These are phyloP conservation scores for Thunnus thynnus DNA, from an alignment of 2,113 vertebrate genomes.

Conservation along the genomic window DNA sequence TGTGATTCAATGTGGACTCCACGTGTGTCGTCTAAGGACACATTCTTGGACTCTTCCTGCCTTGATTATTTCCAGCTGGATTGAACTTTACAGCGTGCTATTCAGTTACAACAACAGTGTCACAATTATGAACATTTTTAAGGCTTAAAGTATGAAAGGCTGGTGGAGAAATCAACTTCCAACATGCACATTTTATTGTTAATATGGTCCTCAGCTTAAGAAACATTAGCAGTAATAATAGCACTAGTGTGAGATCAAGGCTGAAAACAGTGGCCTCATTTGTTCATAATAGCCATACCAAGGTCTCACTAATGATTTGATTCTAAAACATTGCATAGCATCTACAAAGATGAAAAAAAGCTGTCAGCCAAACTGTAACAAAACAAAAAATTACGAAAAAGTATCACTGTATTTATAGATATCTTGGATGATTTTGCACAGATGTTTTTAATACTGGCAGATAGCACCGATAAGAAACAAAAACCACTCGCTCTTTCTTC, in stretches of 20 bases:
- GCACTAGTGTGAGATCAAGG: constrained; percentile 1
- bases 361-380: constrained; percentile 9
- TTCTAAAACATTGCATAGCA: constrained; percentile 12
- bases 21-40: not conserved
- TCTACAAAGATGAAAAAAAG: constrained; percentile 1
- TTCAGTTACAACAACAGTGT: not conserved
- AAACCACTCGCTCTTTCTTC: not conserved
- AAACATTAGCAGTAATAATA: constrained; percentile 26
- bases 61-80: constrained; percentile 14
- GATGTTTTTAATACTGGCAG: constrained; percentile 9
- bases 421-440: constrained; percentile 17
- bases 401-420: not conserved
- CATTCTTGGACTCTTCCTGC: constrained; percentile 23
- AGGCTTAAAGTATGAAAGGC: constrained; percentile 8
- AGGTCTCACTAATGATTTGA: not conserved
- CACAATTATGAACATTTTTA: not conserved
- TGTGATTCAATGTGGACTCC: constrained; percentile 17
- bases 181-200: constrained; percentile 71
- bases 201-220: constrained; percentile 37
- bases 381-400: constrained; percentile 5
- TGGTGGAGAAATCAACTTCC: constrained; percentile 33
- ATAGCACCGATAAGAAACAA: not conserved
- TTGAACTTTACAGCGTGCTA: not conserved
- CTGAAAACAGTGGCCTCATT: constrained; percentile 6
- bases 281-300: constrained; percentile 3